phyloP scores from a whole-genome alignment of 2,113 vertebrate species.

The Anthoscopus minutus region DNA sequence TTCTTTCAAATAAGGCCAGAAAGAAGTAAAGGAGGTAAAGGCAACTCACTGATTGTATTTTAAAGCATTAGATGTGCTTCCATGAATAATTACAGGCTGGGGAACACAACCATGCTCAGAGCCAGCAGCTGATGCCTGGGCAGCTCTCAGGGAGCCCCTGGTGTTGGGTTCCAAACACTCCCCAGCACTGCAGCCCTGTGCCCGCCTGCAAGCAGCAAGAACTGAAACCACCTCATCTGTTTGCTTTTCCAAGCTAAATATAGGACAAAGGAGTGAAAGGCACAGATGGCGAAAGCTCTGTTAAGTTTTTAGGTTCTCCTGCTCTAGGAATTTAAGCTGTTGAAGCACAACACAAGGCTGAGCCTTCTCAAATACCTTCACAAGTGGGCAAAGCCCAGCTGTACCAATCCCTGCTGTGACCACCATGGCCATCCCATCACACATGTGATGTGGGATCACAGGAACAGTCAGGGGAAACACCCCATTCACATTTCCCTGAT shows the following conservation, averaged over 20 bases:
- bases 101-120: neutral
- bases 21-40: neutral
- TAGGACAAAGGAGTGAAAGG: conserved; percentile 15
- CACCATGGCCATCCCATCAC: neutral
- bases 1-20: neutral
- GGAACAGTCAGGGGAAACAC: neutral
- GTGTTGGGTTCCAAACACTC: neutral
- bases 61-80: neutral
- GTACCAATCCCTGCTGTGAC: neutral
- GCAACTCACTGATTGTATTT: neutral
- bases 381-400: neutral
- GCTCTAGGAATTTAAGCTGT: conserved; percentile 37
- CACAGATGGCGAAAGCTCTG: conserved; percentile 19
- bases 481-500: neutral
- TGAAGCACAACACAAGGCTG: neutral
- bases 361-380: neutral
- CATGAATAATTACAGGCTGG: neutral
- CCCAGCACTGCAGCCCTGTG: neutral
- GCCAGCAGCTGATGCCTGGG: neutral
- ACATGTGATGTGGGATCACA: neutral
- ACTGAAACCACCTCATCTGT: neutral
- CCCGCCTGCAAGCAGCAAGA: neutral
- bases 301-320: neutral
- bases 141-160: neutral
- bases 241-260: conserved; percentile 18